phyloP scores from a whole-genome alignment of 2,113 vertebrate genomes.

The Tyrannus savana region DNA sequence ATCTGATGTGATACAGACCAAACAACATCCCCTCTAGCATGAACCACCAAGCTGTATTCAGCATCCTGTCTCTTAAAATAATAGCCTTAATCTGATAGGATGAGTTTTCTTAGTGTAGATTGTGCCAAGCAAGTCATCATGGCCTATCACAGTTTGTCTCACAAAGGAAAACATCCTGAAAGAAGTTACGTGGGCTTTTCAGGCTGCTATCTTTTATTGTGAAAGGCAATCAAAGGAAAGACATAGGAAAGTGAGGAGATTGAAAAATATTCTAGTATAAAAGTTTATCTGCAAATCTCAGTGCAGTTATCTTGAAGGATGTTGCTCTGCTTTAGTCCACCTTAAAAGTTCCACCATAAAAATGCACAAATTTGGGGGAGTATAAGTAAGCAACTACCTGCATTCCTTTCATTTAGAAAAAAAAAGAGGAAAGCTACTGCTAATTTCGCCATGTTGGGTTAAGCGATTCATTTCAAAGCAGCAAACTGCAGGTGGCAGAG shows the following conservation, averaged over 20 bases:
- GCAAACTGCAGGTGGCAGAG: slow-evolving; percentile 39
- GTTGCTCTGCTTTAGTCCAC: neutral
- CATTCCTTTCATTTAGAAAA: neutral
- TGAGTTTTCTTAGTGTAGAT: neutral
- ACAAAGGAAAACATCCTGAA: slow-evolving; percentile 7
- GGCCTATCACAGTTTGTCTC: neutral
- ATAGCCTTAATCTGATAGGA: neutral
- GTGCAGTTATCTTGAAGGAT: neutral
- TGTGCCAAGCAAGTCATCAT: neutral
- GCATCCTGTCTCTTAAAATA: neutral
- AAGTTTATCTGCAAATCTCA: neutral
- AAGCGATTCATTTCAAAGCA: neutral
- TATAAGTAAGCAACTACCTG: neutral
- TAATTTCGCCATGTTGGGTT: neutral
- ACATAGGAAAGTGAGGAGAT: neutral
- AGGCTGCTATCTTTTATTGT: neutral
- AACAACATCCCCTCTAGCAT: neutral
- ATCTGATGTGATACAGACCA: neutral
- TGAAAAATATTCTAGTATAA: neutral
- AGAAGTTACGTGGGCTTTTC: neutral
- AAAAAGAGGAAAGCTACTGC: neutral
- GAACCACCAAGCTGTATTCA: neutral
- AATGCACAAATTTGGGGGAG: neutral
- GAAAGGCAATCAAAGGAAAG: neutral
- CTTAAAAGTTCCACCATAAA: neutral